These are phyloP conservation scores for Urocolius indicus DNA, from an alignment of 2,113 vertebrate species.

Conservation along the genomic window DNA sequence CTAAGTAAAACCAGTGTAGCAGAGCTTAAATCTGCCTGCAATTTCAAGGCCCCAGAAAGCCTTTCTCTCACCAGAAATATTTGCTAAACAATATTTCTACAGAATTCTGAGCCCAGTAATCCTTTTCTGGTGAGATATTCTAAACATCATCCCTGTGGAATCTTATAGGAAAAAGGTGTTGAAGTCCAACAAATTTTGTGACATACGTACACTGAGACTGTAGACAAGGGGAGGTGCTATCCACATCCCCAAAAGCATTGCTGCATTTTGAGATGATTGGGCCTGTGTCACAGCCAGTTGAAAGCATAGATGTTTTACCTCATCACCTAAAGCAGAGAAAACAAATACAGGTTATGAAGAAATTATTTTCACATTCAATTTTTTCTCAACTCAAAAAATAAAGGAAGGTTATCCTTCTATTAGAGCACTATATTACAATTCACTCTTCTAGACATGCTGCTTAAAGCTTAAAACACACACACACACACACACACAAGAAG, in stretches of 20 bases:
- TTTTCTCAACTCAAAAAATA: not conserved
- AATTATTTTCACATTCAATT: not conserved
- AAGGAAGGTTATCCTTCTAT: not conserved
- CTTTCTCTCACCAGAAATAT: not conserved
- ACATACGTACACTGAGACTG: constrained; percentile 85
- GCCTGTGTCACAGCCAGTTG: constrained; percentile 85
- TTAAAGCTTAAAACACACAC: not conserved
- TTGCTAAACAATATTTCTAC: not conserved
- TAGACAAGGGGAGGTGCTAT: constrained; percentile 86
- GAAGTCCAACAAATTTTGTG: not conserved
- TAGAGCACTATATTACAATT: not conserved
- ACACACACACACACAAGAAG: not conserved
- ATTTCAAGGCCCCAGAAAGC: not conserved
- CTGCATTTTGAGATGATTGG: constrained; percentile 89
- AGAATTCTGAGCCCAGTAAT: not conserved
- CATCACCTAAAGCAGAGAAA: constrained; percentile 82
- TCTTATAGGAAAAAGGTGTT: not conserved
- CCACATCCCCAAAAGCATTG: constrained; percentile 91
- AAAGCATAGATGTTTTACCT: constrained; percentile 89
- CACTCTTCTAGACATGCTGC: not conserved
- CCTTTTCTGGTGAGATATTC: not conserved
- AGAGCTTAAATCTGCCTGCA: not conserved
- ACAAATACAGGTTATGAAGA: not conserved
- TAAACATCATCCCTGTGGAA: not conserved
- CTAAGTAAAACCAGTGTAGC: not conserved